Evolutionary conservation across 1,140 invertebrate genomes (phyloP).

Genomic region (Phortica variegata): DNA sequence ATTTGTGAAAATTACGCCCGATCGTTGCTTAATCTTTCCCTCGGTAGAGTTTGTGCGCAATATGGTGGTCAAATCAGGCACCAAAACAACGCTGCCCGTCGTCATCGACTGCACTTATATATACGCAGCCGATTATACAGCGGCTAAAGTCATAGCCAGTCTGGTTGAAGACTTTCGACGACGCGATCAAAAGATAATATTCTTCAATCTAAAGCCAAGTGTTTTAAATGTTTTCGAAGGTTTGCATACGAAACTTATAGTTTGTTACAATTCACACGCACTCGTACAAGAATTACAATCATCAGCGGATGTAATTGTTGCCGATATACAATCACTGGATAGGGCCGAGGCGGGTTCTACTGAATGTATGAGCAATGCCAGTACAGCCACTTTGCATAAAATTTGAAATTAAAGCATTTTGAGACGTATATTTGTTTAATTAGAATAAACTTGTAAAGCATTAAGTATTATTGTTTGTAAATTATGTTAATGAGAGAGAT

Average conservation of each 20-base stretch:
- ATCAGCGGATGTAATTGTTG: conserved; percentile 14
- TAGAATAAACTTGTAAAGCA: no score
- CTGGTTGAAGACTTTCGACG: conserved; percentile 71
- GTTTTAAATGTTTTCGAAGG: conserved; percentile 79
- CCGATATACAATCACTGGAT: conserved; percentile 37
- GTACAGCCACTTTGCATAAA: conserved; percentile 10
- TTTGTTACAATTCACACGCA: conserved; percentile 72
- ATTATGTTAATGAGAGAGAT: no score
- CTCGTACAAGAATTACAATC: conserved; percentile 66
- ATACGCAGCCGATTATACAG: conserved; percentile 78
- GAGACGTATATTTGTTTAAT: no score
- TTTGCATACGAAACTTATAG: conserved; percentile 67
- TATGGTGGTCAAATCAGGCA: conserved; percentile 76
- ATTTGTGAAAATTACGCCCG: conserved; percentile 79
- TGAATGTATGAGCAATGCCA: conserved; percentile 38
- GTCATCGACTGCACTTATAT: conserved; percentile 85
- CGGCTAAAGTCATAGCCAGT: conserved; percentile 71
- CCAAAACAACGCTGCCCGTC: conserved; percentile 67
- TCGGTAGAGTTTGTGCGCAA: conserved; percentile 83
- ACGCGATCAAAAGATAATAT: conserved; percentile 72
- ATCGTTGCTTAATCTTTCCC: conserved; percentile 84
- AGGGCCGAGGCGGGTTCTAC: conserved; percentile 16
- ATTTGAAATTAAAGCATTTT: no score
- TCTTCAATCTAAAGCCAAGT: conserved; percentile 79
- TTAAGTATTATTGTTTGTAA: no score